Percentiles rank a stretch among this genome's conserved stretches.
These are phyloP conservation scores for Notodonta dromedarius DNA, from an alignment of 2,888 invertebrate genomes.

Conservation along the genomic window DNA sequence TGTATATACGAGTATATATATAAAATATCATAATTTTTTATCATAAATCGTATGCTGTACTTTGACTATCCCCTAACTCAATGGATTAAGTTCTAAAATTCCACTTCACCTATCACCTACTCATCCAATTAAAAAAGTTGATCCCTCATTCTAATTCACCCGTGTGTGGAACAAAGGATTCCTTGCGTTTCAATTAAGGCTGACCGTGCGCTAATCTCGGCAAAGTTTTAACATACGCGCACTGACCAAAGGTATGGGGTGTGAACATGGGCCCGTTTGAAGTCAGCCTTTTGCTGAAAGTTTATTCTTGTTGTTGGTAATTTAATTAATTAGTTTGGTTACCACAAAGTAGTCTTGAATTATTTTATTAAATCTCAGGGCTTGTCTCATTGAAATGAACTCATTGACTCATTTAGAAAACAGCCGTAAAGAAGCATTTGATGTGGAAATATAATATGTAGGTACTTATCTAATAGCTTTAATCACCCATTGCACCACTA, in stretches of 20 bases:
- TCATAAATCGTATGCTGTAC: too few species aligned
- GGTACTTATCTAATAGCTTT: too few species aligned
- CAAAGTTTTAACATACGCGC: slow-evolving; percentile 61
- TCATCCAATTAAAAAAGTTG: slow-evolving; percentile 39
- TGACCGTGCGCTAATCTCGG: slow-evolving; percentile 53
- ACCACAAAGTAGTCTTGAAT: neutral
- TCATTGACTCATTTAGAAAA: too few species aligned
- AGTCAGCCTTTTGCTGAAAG: slow-evolving; percentile 22
- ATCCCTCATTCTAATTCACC: slow-evolving; percentile 39
- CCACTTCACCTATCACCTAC: slow-evolving; percentile 6
- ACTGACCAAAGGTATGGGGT: slow-evolving; percentile 43
- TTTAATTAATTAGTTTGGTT: neutral
- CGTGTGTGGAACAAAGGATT: slow-evolving; percentile 58
- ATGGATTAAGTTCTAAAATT: neutral
- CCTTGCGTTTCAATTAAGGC: slow-evolving; percentile 61
- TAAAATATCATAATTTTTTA: too few species aligned
- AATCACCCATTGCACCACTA: too few species aligned
- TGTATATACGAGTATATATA: too few species aligned
- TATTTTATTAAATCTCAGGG: too few species aligned
- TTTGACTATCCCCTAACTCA: neutral
- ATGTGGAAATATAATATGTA: too few species aligned
- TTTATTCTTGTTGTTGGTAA: neutral
- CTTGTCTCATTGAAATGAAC: too few species aligned
- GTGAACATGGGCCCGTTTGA: slow-evolving; percentile 57
- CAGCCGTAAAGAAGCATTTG: too few species aligned